Evolutionary conservation across 2,797 vertebrate species (phyloP), one percentile per base, ranked within the genome.

Genomic region (Rhynchotus rufescens): DNA sequence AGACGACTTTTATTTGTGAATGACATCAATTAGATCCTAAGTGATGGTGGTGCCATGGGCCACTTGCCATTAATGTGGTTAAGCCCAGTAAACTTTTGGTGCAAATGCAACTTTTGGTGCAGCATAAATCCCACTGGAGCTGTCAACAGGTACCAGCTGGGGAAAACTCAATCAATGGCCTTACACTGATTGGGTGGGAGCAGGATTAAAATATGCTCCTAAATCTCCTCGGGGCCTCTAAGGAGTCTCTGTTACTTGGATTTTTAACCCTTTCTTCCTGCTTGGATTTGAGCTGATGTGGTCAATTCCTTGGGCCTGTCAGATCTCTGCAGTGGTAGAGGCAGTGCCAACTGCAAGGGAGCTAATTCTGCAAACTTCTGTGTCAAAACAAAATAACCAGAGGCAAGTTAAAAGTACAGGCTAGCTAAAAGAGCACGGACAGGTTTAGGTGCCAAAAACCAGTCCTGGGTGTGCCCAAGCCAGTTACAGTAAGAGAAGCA

Each of bases 361-460:
- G 71, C 28, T 84, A 80, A 80, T 60, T 67, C 80, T 69, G 51
- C 54, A 76, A 77, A 40, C n/a, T 1, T 0, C 30, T 51, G 52
- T 82, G 28, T 62, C 26, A 82, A 89, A 78, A 10, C 66, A 80
- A 65, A 81, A 77, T 86, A 52, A 45, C 59, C 0, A 0, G 60
- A 74, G 69, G 47, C 84, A 59, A 32, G 38, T 79, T 86, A 84
- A 15, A 77, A 54, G 59, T 54, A 28, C 5, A 13, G 56, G 64
- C 67, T 79, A 80, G 47, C 51, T 88, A 84, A 74, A 40, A 68
- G 62, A 73, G 40, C 30, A 12, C 56, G 60, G 72, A 26, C 0
- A 3, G 61, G 60, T 54, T 91, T 61, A 71, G 44, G 76, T 94
- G 95, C 90, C 91, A 95, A 45, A 90, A 91, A 28, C 2, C 73